phyloP scores from a whole-genome alignment of 2,888 invertebrate species.

The Amphipyra berbera region DNA sequence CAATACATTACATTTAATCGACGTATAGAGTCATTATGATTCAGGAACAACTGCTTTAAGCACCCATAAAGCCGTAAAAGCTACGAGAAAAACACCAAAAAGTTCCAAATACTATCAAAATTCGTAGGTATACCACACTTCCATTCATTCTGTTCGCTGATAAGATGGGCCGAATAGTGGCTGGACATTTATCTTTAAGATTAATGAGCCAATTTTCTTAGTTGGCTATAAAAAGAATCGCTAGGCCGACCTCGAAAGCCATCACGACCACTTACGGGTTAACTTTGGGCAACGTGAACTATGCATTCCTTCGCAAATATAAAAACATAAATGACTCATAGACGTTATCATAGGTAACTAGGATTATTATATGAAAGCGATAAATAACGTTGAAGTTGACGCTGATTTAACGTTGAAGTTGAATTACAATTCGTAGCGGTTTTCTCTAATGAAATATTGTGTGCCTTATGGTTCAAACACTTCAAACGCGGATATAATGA shows the following conservation, averaged over 20 bases:
- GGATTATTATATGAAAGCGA: slow-evolving; percentile 15
- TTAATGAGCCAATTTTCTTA: slow-evolving; percentile 90
- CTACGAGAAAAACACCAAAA: slow-evolving; percentile 66
- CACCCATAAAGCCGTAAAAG: slow-evolving; percentile 64
- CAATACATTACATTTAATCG: slow-evolving; percentile 58
- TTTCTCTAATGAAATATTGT: slow-evolving; percentile 18
- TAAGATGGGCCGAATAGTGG: slow-evolving; percentile 88
- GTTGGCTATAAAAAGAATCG: slow-evolving; percentile 89
- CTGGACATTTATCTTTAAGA: slow-evolving; percentile 89
- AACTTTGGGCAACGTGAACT: slow-evolving; percentile 73
- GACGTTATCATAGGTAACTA: slow-evolving; percentile 22
- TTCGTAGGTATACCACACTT: slow-evolving; percentile 78
- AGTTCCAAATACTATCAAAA: slow-evolving; percentile 72
- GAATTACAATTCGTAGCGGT: slow-evolving; percentile 28
- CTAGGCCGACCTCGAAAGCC: slow-evolving; percentile 81
- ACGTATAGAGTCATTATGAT: slow-evolving; percentile 60
- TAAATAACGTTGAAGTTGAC: slow-evolving; percentile 29
- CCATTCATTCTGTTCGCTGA: slow-evolving; percentile 85
- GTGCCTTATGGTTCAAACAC: background rate
- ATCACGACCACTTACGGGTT: slow-evolving; percentile 78
- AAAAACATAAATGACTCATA: slow-evolving; percentile 41
- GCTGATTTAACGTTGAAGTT: slow-evolving; percentile 32
- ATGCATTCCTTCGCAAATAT: slow-evolving; percentile 65
- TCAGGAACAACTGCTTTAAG: slow-evolving; percentile 63
- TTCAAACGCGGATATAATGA: slow-evolving; percentile 2